Evolutionary conservation across 2,797 vertebrate species (phyloP), one percentile per base, ranked within the genome.

Genomic region (Lepus oiostolus): DNA sequence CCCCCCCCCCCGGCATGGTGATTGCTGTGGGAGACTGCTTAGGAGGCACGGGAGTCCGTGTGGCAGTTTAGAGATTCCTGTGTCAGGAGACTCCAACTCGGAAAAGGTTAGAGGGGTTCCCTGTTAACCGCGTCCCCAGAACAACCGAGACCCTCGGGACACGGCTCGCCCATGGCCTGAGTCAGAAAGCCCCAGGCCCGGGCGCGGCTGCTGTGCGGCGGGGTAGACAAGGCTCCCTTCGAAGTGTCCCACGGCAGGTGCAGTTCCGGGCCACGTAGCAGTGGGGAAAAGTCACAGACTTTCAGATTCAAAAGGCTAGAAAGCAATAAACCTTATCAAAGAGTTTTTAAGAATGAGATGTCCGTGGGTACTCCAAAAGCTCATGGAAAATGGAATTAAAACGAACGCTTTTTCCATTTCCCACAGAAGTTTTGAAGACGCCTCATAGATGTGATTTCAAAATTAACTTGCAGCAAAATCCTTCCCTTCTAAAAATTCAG

Each of bases 61-160:
- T 42, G 71, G 52, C 26, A 8, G 1, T 26, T n/a, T 52, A 28
- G 60, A 76, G 63, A 58, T 71, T 70, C 11, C 19, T 24, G 0
- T 14, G 21, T 85, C 42, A 7, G 7, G 70, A 21, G n/a, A 35
- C 16, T 26, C 30, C 54, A 35, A 77, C 81, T 91, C 38, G n/a
- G 74, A 42, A n/a, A 68, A 70, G 68, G 65, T 67, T 26, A 1
- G 2, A n/a, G 80, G 54, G 26, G 9, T 35, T 21, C 1, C 28
- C 38, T 1, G 8, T 9, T 26, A 70, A 4, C 17, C 50, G 10
- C 28, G 11, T 68, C 58, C 58, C 70, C 54, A 17, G 76, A 38
- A 74, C 42, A 26, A 7, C n/a, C 4, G 19, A 4, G 8, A 65
- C 38, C 4, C 0, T 76, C 4, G 35, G 16, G 12, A 11, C 16